Base-by-base conservation (phyloP, 1,140 invertebrate genomes). In the Formica exsecta region DNA sequence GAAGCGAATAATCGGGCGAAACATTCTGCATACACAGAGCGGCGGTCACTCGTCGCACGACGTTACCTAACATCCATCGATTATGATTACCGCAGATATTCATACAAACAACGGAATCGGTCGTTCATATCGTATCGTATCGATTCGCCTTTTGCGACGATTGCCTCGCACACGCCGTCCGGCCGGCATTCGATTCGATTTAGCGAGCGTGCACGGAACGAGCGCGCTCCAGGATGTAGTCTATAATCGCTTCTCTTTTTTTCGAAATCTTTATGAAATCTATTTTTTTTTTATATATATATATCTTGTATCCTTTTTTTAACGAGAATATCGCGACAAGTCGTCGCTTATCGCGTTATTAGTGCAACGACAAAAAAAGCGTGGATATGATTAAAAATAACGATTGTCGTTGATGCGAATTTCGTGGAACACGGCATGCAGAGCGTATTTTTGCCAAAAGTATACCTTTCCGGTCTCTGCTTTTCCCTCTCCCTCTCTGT, bases 201-300 rank as follows among this genome's bases (percentile, higher is more conserved):
- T 85, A 90, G 89, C 86, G 71, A 86, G 87, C 89, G 81, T 65
- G 64, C 76, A 88, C 74, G 66, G 75, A 65, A 76, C 86, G 89
- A 90, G 83, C 79, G 83, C 74, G 80, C 68, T 87, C 90, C 75
- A 93, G 90, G 90, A 91, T 91, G 90, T 91, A 91, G 87, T 91
- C 90, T 89, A 91, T 91, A 91, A 91, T 91, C 90, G 83, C 76
- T 91, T 91, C 90, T 32, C n/a, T 32, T 32, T 32, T 32, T 32
- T 32, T 32, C 32, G 1, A 32, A 32, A 32, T 32, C 32, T 32
- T 32, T 32, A 3, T 3, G 1, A 32, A 32, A 32, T 32, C 3
- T 32, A 32, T 3, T 32, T 3, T 32, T 32, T 32, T 32, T 2
- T 32, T 32, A 32, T 32, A n/a, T 32, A 22, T 32, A 32, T 32